Evolutionary conservation across 30 jellyfish, hydroid and myxozoan genomes (phyloP), one percentile per base, ranked within the genome.

Genomic region (Hydractinia echinata): DNA sequence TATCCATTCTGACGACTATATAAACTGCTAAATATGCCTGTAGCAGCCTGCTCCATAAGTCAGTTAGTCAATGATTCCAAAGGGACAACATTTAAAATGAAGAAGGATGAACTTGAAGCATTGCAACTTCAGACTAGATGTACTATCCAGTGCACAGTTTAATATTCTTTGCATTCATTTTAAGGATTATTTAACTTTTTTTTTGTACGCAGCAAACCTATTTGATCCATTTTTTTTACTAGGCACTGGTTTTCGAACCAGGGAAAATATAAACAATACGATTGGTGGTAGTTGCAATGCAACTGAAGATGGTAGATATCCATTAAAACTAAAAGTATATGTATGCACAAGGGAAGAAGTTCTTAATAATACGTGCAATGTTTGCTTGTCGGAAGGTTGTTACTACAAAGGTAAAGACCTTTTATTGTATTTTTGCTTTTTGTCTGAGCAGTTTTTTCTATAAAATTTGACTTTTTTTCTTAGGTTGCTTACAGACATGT

Each of bases 171-270:
- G 15, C 69, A 58, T 11, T 13, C 19, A 58, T 58, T 58, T 58
- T 58, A 11, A 11, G 69, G 0, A 0, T 11, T 11, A 58, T 58
- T 0, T 58, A 13, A 58, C 19, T 58, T 13, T 58, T 18, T n/a
- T 18, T 58, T 58, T 58, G 19, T 58, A 13, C 2, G 2, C 16
- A 13, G 19, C 19, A 58, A 58, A 18, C 16, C 16, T 58, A 58
- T 58, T 58, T 1, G 1, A 58, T 18, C 69, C 19, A 0, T n/a
- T 50, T 52, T 50, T 20, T 71, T 9, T 20, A 3, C 51, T 55
- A 77, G 85, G 77, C n/a, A 77, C 85, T 51, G 85, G 79, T 5
- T 77, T 54, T 77, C 85, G 85, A 49, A 55, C 73, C 21, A 55
- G 3, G 8, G 53, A 54, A 5, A 53, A 77, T 51, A 55, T 77